Conservation (phyloP, 2,797 vertebrate genomes). For the Bryconaethiops microstoma region DNA sequence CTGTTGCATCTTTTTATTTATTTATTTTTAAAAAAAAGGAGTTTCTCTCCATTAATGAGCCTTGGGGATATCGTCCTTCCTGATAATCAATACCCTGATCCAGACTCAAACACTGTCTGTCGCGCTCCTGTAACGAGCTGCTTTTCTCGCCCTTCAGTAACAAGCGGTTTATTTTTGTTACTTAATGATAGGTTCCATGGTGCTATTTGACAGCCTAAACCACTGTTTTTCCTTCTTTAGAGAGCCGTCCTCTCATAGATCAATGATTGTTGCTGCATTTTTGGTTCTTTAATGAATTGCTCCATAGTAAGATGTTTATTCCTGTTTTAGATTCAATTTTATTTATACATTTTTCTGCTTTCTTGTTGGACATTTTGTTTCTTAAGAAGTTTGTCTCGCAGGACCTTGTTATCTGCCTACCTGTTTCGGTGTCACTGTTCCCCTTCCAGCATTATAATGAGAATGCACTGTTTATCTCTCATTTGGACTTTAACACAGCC, state of each 20-base stretch:
- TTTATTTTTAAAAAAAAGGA: neutral
- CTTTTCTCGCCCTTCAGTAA: constrained; percentile 16
- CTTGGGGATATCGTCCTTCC: constrained; percentile 18
- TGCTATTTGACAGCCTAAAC: neutral
- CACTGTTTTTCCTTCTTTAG: constrained; percentile 15
- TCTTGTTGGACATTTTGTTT: constrained; percentile 35
- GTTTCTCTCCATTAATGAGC: constrained; percentile 35
- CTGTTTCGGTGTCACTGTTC: constrained; percentile 2
- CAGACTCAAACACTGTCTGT: constrained; percentile 27
- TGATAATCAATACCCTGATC: constrained; percentile 43
- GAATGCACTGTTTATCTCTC: constrained; percentile 13
- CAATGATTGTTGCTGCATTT: constrained; percentile 10
- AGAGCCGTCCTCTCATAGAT: constrained; percentile 6
- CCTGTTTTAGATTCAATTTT: neutral
- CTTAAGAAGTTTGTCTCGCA: constrained; percentile 31
- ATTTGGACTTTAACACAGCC: constrained; percentile 22
- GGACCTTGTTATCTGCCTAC: constrained; percentile 17
- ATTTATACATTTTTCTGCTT: neutral
- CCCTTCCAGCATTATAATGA: constrained; percentile 37
- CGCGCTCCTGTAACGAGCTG: constrained; percentile 17
- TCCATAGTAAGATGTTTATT: constrained; percentile 19
- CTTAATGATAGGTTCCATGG: constrained; percentile 37
- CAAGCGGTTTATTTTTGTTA: constrained; percentile 15
- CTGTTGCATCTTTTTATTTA: neutral
- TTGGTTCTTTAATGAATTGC: constrained; percentile 36